phyloP scores from a whole-genome alignment of 1,140 invertebrate genomes.

The Ceratosolen solmsi region DNA sequence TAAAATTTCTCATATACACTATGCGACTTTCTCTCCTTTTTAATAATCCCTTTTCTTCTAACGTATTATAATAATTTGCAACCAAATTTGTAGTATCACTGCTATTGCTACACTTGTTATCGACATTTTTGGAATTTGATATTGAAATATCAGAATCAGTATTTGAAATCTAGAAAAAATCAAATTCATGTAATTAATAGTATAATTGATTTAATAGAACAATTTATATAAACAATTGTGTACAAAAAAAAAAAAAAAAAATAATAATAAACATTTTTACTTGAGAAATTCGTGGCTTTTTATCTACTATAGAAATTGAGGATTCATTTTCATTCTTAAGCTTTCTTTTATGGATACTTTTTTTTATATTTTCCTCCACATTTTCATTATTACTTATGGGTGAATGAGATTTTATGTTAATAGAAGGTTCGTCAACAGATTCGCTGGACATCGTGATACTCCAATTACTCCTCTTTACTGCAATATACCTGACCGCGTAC shows the following conservation, averaged over 20 bases:
- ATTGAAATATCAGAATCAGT: slow-evolving; percentile 59
- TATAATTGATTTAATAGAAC: not conserved
- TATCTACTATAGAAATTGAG: too few relatives aligned
- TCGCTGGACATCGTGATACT: slow-evolving; percentile 9
- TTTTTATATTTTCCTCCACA: not conserved
- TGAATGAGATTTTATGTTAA: not conserved
- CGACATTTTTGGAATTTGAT: slow-evolving; percentile 45
- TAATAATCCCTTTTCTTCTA: slow-evolving; percentile 86
- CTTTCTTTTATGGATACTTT: not conserved
- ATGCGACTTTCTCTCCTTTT: slow-evolving; percentile 90
- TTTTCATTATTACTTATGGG: not conserved
- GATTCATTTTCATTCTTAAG: too few relatives aligned
- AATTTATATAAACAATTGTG: not conserved
- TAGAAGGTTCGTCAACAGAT: not conserved
- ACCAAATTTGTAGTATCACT: slow-evolving; percentile 77
- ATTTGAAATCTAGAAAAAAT: slow-evolving; percentile 55
- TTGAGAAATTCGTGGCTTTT: too few relatives aligned
- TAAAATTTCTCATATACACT: slow-evolving; percentile 95
- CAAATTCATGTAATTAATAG: slow-evolving; percentile 26
- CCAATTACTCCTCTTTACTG: not conserved
- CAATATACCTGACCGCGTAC: not conserved
- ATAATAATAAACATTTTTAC: too few relatives aligned
- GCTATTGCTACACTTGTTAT: slow-evolving; percentile 43
- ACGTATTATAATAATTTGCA: slow-evolving; percentile 88
- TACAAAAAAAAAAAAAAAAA: not conserved